Evolutionary conservation across 2,888 invertebrate genomes (phyloP), one percentile per base, ranked within the genome.

Genomic region (Lamellibrachia columna): DNA sequence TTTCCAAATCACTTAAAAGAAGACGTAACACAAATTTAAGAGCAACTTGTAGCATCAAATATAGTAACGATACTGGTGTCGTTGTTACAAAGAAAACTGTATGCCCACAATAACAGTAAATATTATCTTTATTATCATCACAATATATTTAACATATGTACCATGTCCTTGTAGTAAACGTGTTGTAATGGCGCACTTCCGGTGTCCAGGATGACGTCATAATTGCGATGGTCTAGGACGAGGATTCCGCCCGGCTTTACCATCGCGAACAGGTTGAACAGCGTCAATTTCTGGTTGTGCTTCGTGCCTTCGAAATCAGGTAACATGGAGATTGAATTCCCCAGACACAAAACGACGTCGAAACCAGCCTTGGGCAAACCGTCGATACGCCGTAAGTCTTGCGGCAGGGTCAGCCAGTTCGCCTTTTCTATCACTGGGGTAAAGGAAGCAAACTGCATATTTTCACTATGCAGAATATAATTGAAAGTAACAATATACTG

Each of bases 281-380:
- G 96, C 15, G 98, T 98, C 91, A 94, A 53, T 92, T 91, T 92
- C 53, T 93, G 93, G 40, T 92, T 93, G n/a, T n/a, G 58, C 6
- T 93, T 93, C n/a, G 90, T 90, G 28, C 93, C 98, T 94, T 97
- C 97, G 92, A 97, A 97, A 95, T 98, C 98, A 94, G 98, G 97
- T 95, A 98, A 97, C 97, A 98, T 98, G 92, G 98, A 98, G 96
- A 98, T 98, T 3, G 98, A 98, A 96, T 98, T 98, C 92, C 98
- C 98, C 92, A 98, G 97, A 95, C 98, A 98, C 94, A 98, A 98
- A 60, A 98, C 98, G 0, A 98, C 98, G 97, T 98, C 98, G 95
- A 98, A 98, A 93, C 98, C 92, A 22, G 53, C 90, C 15, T 75
- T 75, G 22, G 75, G 75, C 22, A 75, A 22, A 22, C 22, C 75